Evolutionary conservation across 2,888 invertebrate genomes (phyloP).

Genomic region (Caenorhabditis sulstoni): DNA sequence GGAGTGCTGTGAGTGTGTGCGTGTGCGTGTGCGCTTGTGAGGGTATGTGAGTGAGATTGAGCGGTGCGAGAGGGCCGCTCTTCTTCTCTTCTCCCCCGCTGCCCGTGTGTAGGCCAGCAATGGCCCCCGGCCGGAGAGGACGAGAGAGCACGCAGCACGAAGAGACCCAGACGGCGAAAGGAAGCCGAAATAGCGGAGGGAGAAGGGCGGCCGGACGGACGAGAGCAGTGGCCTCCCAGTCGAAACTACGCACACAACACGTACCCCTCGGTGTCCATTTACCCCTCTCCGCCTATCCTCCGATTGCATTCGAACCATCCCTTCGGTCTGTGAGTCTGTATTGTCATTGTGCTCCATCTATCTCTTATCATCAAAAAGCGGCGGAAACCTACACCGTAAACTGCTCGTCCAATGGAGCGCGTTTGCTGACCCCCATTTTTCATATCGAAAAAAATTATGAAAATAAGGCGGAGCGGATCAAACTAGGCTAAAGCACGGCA

Average conservation of each 20-base stretch:
- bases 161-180: slow-evolving; percentile 8
- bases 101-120: slow-evolving; percentile 35
- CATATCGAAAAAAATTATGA: too few species aligned
- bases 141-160: slow-evolving; percentile 3
- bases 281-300: slow-evolving; percentile 16
- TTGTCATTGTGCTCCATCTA: slow-evolving; percentile 37
- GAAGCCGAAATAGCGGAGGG: slow-evolving; percentile 44
- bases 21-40: slow-evolving; percentile 18
- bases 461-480: too few species aligned
- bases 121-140: slow-evolving; percentile 27
- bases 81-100: slow-evolving; percentile 26
- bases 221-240: slow-evolving; percentile 56
- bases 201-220: slow-evolving; percentile 35
- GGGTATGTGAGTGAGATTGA: slow-evolving; percentile 18
- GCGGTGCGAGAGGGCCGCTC: slow-evolving; percentile 26
- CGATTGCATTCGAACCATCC: slow-evolving; percentile 50
- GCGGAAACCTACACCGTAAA: too few species aligned
- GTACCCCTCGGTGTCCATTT: slow-evolving; percentile 59
- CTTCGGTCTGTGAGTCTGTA: slow-evolving; percentile 10
- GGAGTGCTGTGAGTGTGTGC: slow-evolving; percentile 20
- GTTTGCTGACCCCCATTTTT: too few species aligned
- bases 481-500: too few species aligned
- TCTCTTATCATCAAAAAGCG: slow-evolving; percentile 45
- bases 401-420: too few species aligned
- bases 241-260: slow-evolving; percentile 60